Base-by-base conservation (phyloP, 2,797 vertebrate genomes). In the Vipera ursinii region DNA sequence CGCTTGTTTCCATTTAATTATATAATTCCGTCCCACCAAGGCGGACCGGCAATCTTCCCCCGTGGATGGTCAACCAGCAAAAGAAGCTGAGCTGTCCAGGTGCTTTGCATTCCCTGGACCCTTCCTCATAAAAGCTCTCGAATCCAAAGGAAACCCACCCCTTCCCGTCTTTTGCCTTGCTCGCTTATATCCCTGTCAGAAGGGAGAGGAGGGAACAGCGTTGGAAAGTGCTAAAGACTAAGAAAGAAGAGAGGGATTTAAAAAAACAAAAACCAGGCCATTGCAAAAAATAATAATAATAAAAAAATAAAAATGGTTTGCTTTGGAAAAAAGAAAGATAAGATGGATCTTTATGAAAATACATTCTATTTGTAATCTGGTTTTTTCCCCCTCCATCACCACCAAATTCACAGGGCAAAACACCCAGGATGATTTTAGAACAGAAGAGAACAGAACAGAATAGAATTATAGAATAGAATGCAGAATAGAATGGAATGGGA, bases 1-100 rank as follows among this genome's bases (percentile, higher is more conserved):
- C 95, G 96, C 95, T 93, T 93, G 96, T 96, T 96, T 97, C 97
- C 96, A 96, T 97, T 97, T 97, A 97, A 97, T 97, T 97, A 97
- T 97, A 96, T 96, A 95, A 97, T 97, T 97, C 97, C 96, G 38
- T 97, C 97, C 96, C 96, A 95, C 94, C 51, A 7, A 51, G 51
- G 51, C 51, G 0, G 51, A 9, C 51, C 51, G 9, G 51, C 51
- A 53, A 8, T 53, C 51, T 53, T 10, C 51, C 51, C 1, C 51
- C 51, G 1, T 8, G 1, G 8, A 51, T 53, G 51, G 51, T 53
- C 51, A 53, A 53, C 51, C 51, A 53, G 51, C 51, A 53, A 53
- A 1, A 53, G 51, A 8, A 53, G 8, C 8, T 10, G 51, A 53
- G 51, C 51, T 53, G 1, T 53, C 51, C 51, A 53, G 51, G 51